phyloP scores from a whole-genome alignment of 2,797 vertebrate genomes.

The Sebastes steindachneri region DNA sequence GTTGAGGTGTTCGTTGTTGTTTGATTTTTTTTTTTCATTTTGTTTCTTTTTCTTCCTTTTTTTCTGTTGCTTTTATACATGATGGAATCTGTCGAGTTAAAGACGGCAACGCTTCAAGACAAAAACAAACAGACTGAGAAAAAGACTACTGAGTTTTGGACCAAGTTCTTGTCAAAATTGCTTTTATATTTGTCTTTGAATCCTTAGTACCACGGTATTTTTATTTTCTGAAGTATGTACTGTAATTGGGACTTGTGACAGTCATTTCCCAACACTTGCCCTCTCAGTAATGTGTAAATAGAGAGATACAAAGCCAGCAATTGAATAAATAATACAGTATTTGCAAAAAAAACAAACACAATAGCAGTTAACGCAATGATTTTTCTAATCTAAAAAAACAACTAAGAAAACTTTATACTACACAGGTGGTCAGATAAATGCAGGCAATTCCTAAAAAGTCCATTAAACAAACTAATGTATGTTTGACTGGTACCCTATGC shows the following conservation, averaged over 20 bases:
- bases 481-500: slow-evolving; percentile 72
- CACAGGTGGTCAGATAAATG: slow-evolving; percentile 56
- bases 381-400: slow-evolving; percentile 55
- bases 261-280: slow-evolving; percentile 63
- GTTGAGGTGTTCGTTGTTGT: slow-evolving; percentile 46
- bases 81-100: slow-evolving; percentile 44
- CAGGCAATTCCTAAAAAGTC: slow-evolving; percentile 52
- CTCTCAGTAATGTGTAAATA: slow-evolving; percentile 72
- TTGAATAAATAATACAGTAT: slow-evolving; percentile 55
- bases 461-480: slow-evolving; percentile 47
- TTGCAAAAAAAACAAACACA: slow-evolving; percentile 56
- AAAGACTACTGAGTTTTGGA: slow-evolving; percentile 54
- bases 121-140: slow-evolving; percentile 43
- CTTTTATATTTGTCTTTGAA: slow-evolving; percentile 72
- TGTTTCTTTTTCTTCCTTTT: slow-evolving; percentile 49
- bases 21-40: slow-evolving; percentile 32
- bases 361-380: slow-evolving; percentile 28
- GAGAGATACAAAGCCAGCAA: slow-evolving; percentile 76
- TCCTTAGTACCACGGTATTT: slow-evolving; percentile 56
- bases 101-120: slow-evolving; percentile 54
- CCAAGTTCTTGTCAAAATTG: slow-evolving; percentile 62
- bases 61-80: slow-evolving; percentile 69
- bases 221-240: slow-evolving; percentile 74
- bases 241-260: slow-evolving; percentile 72
- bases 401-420: slow-evolving; percentile 44